Base-by-base conservation (phyloP, 2,888 invertebrate species). In the Drosophila antonietae region DNA sequence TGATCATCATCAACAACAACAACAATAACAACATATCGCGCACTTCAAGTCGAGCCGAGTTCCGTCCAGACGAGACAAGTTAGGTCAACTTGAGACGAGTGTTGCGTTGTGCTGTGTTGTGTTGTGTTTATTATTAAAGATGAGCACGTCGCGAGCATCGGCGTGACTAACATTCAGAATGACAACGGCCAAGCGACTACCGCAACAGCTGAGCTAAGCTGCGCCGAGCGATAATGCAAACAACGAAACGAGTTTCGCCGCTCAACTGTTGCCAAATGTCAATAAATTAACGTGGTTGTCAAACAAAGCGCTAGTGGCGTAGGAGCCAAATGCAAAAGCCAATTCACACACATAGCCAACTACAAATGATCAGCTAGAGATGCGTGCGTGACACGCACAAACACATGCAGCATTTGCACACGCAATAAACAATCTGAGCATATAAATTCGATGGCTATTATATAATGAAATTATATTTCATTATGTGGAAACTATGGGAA, bases 211-310 rank as follows among this genome's bases (percentile, higher is more conserved):
- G 84, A 83, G 85, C 53, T 23, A 8, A 37, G 49, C 33, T 20
- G 52, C 33, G 85, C 83, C 78, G 81, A 83, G 78, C 75, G 63
- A 52, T 52, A 73, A 73, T 58, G 65, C 68, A 79, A 80, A 75
- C 62, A 64, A 46, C 23, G 53, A 74, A 88, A 83, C 83, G 52
- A 71, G 88, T 88, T 85, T 79, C 69, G 47, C 55, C 63, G 62
- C 71, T 75, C 83, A 73, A 83, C 81, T 79, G 83, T 86, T 83
- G 87, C 83, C 83, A 83, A 86, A 83, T 89, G 83, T 83, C 83
- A 83, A 83, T 83, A 83, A 88, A 85, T 73, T 77, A 83, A 83
- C 81, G 64, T 86, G 56, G 62, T 80, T 80, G 78, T 73, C 73
- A 80, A 73, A 59, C 73, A 80, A 73, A 72, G 69, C 82, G 52